A percentile compares a stretch with the other conserved stretches of the same genome.
These are phyloP conservation scores for Sepioteuthis lessoniana DNA, from an alignment of 2,888 invertebrate species.

Conservation along the genomic window DNA sequence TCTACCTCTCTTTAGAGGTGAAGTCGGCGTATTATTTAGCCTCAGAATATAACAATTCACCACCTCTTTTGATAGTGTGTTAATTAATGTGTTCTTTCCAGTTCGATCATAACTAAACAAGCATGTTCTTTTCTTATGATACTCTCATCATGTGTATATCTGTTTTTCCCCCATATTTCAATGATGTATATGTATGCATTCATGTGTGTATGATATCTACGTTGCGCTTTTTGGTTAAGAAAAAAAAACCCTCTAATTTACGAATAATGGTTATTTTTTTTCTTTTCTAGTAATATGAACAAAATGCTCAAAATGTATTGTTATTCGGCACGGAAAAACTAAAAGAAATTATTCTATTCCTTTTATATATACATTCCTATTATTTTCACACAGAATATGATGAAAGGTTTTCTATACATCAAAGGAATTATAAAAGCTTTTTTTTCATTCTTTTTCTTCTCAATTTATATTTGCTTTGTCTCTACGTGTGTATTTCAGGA, in stretches of 20 bases:
- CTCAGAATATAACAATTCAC: too few relatives aligned
- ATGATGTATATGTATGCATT: background rate
- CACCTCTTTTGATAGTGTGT: too few relatives aligned
- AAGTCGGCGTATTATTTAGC: too few relatives aligned
- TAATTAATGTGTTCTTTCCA: too few relatives aligned
- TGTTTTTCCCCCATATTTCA: background rate
- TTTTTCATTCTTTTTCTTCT: background rate
- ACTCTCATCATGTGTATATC: too few relatives aligned
- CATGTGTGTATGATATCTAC: background rate
- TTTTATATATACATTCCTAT: conserved; percentile 20
- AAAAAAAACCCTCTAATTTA: background rate
- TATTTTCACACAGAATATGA: background rate
- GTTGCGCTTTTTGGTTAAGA: background rate
- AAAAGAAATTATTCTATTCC: background rate
- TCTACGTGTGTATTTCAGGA: background rate
- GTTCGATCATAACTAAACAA: too few relatives aligned
- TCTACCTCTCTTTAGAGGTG: too few relatives aligned
- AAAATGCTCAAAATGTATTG: conserved; percentile 2
- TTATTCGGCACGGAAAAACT: background rate
- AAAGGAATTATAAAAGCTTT: background rate
- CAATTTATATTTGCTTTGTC: background rate
- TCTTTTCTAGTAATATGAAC: background rate
- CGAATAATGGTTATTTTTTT: background rate
- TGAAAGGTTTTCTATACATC: conserved; percentile 5
- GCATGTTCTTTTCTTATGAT: too few relatives aligned